Evolutionary conservation across 2,888 invertebrate species (phyloP).

Genomic region (Proisotoma minuta): DNA sequence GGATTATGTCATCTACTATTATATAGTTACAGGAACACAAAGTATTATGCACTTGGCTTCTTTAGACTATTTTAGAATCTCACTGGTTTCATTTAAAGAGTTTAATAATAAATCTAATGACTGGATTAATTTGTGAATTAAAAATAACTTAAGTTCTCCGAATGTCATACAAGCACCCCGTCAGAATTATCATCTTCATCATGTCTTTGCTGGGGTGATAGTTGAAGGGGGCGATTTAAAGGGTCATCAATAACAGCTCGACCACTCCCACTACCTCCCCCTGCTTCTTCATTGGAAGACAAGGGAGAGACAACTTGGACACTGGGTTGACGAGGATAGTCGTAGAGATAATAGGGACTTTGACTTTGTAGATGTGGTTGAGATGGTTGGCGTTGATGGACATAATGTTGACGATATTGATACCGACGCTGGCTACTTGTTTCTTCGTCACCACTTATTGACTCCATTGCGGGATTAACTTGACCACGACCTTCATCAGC

Average conservation of each 20-base stretch:
- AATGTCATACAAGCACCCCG: slow-evolving; percentile 16
- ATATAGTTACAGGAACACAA: slow-evolving; percentile 4
- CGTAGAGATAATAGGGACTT: not conserved
- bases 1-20: too few relatives aligned
- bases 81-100: not conserved
- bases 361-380: not conserved
- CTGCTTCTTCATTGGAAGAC: not conserved
- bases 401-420: not conserved
- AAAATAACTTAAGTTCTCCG: slow-evolving; percentile 11
- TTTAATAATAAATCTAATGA: not conserved
- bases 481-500: not conserved
- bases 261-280: not conserved
- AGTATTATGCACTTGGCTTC: not conserved
- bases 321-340: slow-evolving; percentile 9
- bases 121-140: not conserved
- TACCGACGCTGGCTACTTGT: not conserved
- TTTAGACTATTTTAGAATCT: too few relatives aligned
- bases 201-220: not conserved
- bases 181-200: not conserved
- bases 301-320: slow-evolving; percentile 8
- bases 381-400: not conserved
- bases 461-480: slow-evolving; percentile 8
- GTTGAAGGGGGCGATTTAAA: not conserved
- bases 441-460: not conserved
- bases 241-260: not conserved